These are phyloP conservation scores for Esox lucius DNA, from an alignment of 2,797 vertebrate species.

Conservation along the genomic window DNA sequence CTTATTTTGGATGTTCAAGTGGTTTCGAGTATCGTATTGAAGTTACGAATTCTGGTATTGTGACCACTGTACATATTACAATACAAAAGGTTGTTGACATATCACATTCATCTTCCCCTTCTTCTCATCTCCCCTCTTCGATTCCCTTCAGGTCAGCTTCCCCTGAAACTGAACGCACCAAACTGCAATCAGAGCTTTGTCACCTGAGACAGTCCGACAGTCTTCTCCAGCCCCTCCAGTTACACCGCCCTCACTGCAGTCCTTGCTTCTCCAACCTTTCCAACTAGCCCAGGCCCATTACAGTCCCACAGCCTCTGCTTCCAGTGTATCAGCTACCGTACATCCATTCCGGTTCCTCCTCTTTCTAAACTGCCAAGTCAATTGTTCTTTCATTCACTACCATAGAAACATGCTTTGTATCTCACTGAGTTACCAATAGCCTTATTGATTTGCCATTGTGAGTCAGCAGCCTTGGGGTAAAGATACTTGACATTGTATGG, in stretches of 20 bases:
- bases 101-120: conserved; percentile 11
- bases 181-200: conserved; percentile 37
- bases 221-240: background rate
- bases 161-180: conserved; percentile 25
- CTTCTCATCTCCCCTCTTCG: background rate
- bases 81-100: background rate
- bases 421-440: too few relatives aligned
- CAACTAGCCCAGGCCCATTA: background rate
- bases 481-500: too few relatives aligned
- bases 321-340: background rate
- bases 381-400: too few relatives aligned
- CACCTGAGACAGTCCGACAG: conserved; percentile 35
- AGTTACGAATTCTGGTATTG: too few relatives aligned
- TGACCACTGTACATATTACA: too few relatives aligned
- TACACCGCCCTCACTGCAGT: background rate
- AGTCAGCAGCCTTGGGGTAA: too few relatives aligned
- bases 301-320: background rate
- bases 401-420: too few relatives aligned
- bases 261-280: background rate
- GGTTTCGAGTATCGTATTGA: too few relatives aligned
- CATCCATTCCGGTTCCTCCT: background rate
- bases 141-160: background rate
- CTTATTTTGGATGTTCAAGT: too few relatives aligned
- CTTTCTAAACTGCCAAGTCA: background rate
- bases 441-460: too few relatives aligned